Evolutionary conservation across 1,140 invertebrate species (phyloP), one percentile per base, ranked within the genome.

Genomic region (Cotesia glomerata): DNA sequence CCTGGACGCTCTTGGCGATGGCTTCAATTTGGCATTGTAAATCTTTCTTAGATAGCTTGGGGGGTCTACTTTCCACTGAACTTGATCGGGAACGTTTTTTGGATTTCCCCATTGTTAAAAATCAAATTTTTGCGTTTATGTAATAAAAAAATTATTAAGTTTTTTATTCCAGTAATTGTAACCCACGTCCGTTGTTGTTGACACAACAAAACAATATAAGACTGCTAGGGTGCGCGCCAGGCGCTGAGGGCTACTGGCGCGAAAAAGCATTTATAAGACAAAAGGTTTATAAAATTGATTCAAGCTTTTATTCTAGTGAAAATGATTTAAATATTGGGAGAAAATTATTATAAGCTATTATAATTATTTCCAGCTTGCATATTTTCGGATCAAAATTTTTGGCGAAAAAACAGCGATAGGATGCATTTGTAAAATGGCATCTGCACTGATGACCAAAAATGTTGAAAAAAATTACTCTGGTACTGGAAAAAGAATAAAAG

Each of bases 121-220:
- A 54, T 34, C 26, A 52, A 52, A 32, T 52, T 34, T 54, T 26
- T 62, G 13, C n/a, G 39, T 7, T 39, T 39, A 8, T 39, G 36
- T 8, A 39, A 39, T 39, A 39, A n/a, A 13, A 39, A 45, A 11
- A n/a, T n/a, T 54, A 11, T 0, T 32, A 34, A 32, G 32, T 32
- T 14, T 11, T 2, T n/a, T n/a, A n/a, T 54, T 32, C 13, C 51
- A 54, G 11, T 7, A 67, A 52, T 26, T 32, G 52, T 52, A n/a
- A 18, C 16, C 26, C 35, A 39, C 62, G 62, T 49, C 45, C 35
- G 62, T 16, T 39, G 34, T 64, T 34, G 62, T 64, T 18, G 56
- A 52, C 26, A 67, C 49, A 67, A 67, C 49, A 35, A 67, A 67
- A 67, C 26, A 67, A 67, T 67, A 67, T 67, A 49, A 45, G 35